Conservation (phyloP, 64 coral and sea anemone genomes). For the Catalaphyllia jardinei region DNA sequence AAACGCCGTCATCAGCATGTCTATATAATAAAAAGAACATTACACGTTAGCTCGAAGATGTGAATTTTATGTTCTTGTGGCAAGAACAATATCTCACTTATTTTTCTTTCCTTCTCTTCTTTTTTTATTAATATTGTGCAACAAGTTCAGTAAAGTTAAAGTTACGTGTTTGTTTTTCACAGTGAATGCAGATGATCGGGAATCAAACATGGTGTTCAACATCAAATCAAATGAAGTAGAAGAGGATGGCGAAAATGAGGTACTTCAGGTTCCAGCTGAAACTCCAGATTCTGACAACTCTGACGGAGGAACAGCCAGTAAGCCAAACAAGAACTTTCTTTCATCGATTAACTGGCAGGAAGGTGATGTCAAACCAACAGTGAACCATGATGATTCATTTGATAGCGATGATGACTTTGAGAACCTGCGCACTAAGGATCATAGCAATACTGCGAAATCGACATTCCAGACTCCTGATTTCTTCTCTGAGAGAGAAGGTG, state of each 20-base stretch:
- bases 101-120: too few species aligned
- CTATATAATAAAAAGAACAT: too few species aligned
- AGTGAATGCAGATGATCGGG: constrained; percentile 93
- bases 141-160: too few species aligned
- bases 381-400: not conserved
- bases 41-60: too few species aligned
- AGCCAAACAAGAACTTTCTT: constrained; percentile 45
- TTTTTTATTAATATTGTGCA: too few species aligned
- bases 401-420: constrained; percentile 80
- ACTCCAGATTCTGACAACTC: not conserved
- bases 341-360: constrained; percentile 57
- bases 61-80: too few species aligned
- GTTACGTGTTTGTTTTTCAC: not conserved
- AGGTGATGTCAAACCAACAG: not conserved
- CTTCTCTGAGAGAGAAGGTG: constrained; percentile 47
- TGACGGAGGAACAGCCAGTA: not conserved
- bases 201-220: constrained; percentile 84
- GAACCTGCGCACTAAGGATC: constrained; percentile 7
- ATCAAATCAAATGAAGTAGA: constrained; percentile 40
- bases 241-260: constrained; percentile 32
- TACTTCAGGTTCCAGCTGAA: not conserved
- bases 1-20: too few species aligned
- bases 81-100: too few species aligned
- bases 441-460: not conserved
- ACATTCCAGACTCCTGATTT: constrained; percentile 35